Evolutionary conservation across 2,888 invertebrate species (phyloP), one percentile per base, ranked within the genome.

Genomic region (Elysia crispata): DNA sequence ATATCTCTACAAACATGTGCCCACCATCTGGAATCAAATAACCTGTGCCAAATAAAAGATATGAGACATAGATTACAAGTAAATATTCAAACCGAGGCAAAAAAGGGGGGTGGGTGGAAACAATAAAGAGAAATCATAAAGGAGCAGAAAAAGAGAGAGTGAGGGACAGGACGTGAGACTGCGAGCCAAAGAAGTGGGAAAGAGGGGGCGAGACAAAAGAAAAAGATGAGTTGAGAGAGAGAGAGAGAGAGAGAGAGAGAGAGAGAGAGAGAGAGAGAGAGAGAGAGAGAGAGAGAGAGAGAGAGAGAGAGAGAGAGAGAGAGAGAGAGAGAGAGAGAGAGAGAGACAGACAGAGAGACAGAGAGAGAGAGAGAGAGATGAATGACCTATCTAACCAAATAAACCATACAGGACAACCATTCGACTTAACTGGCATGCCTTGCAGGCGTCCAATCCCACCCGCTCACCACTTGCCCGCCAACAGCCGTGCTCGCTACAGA

Each of bases 241-340:
- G 30, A 31, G 30, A 60, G 60, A 74, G 31, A 31, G 30, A 60
- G 60, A 60, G 60, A 33, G 41, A 41, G 41, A 41, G 31, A 62
- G 75, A 31, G n/a, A 33, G 25, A 54, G 31, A 31, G 62, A 31
- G 57, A 60, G 62, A 62, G 33, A 75, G 60, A 25, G 54, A n/a
- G 15, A 62, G 60, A 60, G 60, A 74, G 30, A 31, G 20, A 60
- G 31, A 18, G 57, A 60, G 60, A 57, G n/a, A 20, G 30, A 31
- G 57, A 33, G 60, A 57, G 50, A n/a, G 57, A 33, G 60, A 54
- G 50, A 31, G 60, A 33, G 57, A 25, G 31, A 75, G 50, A n/a
- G 57, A 20, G 28, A 31, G 31, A 60, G 30, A 60, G 31, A 31
- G 30, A 60, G 60, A 60, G 30, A 31, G 30, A 60, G 60, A 74